Evolutionary conservation across 1,140 invertebrate genomes (phyloP).

Genomic region (Heliconius nattereri): DNA sequence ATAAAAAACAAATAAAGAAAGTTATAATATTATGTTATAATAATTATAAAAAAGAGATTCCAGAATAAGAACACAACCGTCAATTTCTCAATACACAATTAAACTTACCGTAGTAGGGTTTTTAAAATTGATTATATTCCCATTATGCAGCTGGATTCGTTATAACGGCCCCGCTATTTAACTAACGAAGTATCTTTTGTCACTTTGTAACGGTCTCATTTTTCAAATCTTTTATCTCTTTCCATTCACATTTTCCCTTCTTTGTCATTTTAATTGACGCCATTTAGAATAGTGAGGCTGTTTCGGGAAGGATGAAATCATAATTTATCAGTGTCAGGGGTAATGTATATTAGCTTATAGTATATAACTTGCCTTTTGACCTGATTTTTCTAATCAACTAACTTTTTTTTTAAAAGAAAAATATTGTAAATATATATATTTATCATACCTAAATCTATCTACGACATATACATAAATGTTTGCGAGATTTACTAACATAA

Average conservation of each 20-base stretch:
- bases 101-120: neutral
- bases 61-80: neutral
- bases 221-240: conserved; percentile 44
- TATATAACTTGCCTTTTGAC: neutral
- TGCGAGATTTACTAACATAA: no score
- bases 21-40: no score
- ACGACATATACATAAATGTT: no score
- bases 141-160: conserved; percentile 24
- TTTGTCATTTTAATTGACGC: conserved; percentile 42
- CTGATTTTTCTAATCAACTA: neutral
- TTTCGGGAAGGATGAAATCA: conserved; percentile 18
- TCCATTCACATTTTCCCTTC: conserved; percentile 38
- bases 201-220: conserved; percentile 38
- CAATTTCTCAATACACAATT: conserved; percentile 1
- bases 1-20: no score
- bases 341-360: conserved; percentile 3
- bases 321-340: conserved; percentile 24
- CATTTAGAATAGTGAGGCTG: conserved; percentile 22
- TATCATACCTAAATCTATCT: no score
- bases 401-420: neutral
- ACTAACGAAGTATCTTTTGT: conserved; percentile 45
- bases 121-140: conserved; percentile 18
- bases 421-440: no score
- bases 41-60: no score
- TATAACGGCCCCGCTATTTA: conserved; percentile 27